Evolutionary conservation across 2,888 invertebrate species (phyloP).

Genomic region (Drosophila trichaetosa): DNA sequence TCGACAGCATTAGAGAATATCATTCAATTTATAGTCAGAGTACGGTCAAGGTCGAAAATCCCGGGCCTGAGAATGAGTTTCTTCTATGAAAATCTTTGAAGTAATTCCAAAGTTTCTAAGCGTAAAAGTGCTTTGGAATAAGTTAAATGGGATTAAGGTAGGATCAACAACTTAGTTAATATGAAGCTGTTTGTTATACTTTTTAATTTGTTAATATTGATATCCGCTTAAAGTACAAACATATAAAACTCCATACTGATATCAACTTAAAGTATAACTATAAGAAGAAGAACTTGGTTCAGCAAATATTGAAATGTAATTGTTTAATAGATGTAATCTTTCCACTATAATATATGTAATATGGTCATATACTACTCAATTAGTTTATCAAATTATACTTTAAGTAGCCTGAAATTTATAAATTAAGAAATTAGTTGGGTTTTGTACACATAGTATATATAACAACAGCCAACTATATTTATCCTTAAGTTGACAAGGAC

Average conservation of each 20-base stretch:
- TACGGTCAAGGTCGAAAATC: neutral
- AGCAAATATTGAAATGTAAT: neutral
- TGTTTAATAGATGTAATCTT: neutral
- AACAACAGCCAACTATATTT: neutral
- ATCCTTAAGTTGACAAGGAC: neutral
- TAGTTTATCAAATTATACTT: neutral
- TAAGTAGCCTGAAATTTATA: neutral
- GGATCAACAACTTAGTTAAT: neutral
- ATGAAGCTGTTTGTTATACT: neutral
- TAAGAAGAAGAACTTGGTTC: neutral
- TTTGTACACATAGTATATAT: neutral
- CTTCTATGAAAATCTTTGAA: neutral
- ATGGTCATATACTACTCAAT: neutral
- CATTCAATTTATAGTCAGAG: neutral
- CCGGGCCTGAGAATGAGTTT: neutral
- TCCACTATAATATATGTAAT: neutral
- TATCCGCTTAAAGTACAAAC: neutral
- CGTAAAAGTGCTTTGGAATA: neutral
- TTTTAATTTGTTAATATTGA: neutral
- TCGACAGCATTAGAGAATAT: constrained; percentile 8
- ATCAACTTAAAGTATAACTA: neutral
- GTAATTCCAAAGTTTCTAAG: neutral
- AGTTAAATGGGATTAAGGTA: neutral
- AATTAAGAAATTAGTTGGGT: neutral
- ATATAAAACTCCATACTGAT: neutral